Conservation (phyloP, 2,113 vertebrate genomes). For the Antechinus flavipes region DNA sequence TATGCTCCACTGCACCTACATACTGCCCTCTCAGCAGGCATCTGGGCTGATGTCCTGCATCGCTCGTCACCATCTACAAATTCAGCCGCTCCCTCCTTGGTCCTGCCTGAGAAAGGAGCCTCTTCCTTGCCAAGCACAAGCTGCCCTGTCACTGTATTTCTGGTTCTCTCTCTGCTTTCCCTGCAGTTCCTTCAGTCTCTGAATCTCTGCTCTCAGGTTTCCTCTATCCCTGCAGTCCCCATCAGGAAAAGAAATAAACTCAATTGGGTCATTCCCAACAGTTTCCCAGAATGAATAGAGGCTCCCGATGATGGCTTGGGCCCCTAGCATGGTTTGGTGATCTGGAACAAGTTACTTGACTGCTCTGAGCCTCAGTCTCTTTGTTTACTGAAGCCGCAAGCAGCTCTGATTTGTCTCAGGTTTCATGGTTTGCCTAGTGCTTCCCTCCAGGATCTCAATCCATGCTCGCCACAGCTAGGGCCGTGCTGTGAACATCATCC, state of each 20-base stretch:
- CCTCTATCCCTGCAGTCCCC: background rate
- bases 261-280: slow-evolving; percentile 56
- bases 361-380: background rate
- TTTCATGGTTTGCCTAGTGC: background rate
- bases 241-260: slow-evolving; percentile 49
- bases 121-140: background rate
- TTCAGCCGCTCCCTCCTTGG: background rate
- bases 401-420: background rate
- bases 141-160: background rate
- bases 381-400: background rate
- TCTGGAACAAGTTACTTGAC: background rate
- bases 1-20: background rate
- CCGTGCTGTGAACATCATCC: background rate
- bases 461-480: background rate
- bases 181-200: too few species aligned
- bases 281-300: slow-evolving; percentile 50
- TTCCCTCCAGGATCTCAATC: background rate
- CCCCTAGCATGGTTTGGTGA: background rate
- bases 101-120: background rate
- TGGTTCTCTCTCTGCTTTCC: background rate
- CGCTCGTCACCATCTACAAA: background rate
- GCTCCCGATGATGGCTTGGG: background rate
- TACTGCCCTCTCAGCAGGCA: background rate
- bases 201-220: too few species aligned
- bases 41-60: background rate